Evolutionary conservation across 2,888 invertebrate genomes (phyloP).

Genomic region (Drosophila subquinaria): DNA sequence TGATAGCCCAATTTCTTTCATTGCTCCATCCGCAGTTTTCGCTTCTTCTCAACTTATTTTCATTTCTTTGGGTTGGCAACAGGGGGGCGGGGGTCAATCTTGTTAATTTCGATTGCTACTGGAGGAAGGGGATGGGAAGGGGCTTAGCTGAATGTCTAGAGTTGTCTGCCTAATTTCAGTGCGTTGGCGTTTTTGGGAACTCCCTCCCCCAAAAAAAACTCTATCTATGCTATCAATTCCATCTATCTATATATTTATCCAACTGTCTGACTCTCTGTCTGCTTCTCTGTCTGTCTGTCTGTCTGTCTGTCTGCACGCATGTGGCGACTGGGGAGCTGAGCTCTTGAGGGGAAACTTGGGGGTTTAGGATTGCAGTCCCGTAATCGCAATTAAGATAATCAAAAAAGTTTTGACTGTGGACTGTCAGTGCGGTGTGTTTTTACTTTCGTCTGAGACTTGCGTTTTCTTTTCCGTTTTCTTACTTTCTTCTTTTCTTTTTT

Average conservation of each 20-base stretch:
- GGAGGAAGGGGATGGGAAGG: neutral
- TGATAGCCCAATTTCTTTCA: constrained; percentile 78
- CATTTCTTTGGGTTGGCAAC: neutral
- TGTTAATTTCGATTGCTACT: constrained; percentile 70
- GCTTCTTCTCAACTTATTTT: constrained; percentile 1
- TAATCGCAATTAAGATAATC: constrained; percentile 82
- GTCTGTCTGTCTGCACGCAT: constrained; percentile 52
- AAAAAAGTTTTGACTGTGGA: constrained; percentile 79
- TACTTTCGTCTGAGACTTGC: constrained; percentile 62
- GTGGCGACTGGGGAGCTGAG: constrained; percentile 42
- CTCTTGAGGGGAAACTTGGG: neutral
- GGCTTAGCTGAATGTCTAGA: constrained; percentile 24
- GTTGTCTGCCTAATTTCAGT: constrained; percentile 55
- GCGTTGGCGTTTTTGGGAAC: constrained; percentile 30
- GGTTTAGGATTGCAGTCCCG: constrained; percentile 41
- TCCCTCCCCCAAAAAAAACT: constrained; percentile 1
- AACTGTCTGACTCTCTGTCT: constrained; percentile 31
- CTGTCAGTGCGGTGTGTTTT: constrained; percentile 72
- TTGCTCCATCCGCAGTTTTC: constrained; percentile 49
- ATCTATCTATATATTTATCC: constrained; percentile 56
- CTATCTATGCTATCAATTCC: constrained; percentile 46
- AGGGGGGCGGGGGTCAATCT: constrained; percentile 64
- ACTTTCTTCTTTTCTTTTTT: neutral
- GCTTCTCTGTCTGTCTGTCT: constrained; percentile 23
- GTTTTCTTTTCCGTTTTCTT: constrained; percentile 6